Evolutionary conservation across 2,888 invertebrate species (phyloP).

Genomic region (Drosophila sordidula): DNA sequence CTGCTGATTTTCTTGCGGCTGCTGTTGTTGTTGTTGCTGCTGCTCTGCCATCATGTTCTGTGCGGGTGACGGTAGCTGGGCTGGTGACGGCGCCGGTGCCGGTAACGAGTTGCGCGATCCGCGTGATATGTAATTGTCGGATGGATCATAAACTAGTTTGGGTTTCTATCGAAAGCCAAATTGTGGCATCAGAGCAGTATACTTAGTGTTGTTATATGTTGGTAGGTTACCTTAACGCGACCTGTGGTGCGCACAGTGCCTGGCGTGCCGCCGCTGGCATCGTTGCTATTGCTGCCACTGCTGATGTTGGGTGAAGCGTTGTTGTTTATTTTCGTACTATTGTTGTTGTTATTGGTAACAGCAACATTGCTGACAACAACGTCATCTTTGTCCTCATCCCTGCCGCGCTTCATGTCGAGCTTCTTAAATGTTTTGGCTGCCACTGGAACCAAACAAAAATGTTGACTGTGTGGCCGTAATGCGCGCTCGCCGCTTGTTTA

Average conservation of each 20-base stretch:
- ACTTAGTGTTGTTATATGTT: neutral
- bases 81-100: conserved; percentile 2
- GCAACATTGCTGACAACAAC: neutral
- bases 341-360: conserved; percentile 13
- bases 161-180: conserved; percentile 87
- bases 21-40: neutral
- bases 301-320: conserved; percentile 19
- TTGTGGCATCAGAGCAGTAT: neutral
- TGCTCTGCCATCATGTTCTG: conserved; percentile 1
- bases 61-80: conserved; percentile 4
- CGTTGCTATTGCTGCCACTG: conserved; percentile 7
- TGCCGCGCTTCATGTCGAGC: conserved; percentile 50
- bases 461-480: conserved; percentile 25
- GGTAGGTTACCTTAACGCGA: conserved; percentile 78
- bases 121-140: conserved; percentile 91
- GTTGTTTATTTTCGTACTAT: conserved; percentile 19
- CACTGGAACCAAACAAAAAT: conserved; percentile 18
- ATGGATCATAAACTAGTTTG: conserved; percentile 94
- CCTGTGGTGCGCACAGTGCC: conserved; percentile 82
- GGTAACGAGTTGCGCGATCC: conserved; percentile 58
- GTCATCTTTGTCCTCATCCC: conserved; percentile 54
- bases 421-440: neutral
- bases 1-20: neutral
- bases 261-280: conserved; percentile 33
- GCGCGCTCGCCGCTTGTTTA: conserved; percentile 53